Evolutionary conservation across 1,140 invertebrate species (phyloP), one percentile per base, ranked within the genome.

Genomic region (Planococcus citri): DNA sequence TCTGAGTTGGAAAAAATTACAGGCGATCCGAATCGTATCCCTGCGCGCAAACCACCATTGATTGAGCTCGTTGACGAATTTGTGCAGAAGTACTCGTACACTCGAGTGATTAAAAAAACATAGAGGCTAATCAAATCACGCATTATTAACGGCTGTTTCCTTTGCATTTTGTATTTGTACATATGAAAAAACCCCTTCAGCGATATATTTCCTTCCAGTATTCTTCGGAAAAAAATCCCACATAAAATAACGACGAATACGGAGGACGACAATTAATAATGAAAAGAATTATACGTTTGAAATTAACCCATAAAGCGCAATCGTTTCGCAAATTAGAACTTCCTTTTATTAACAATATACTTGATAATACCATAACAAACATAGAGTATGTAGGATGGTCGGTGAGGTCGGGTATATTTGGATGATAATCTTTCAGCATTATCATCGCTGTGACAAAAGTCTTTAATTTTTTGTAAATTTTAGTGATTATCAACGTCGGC

Each of bases 291-390:
- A 51, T 51, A 51, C 41, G 41, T 51, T 51, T 51, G 41, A 51
- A 51, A 51, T 51, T 51, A 51, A 51, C 41, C 41, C 41, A 51
- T 51, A 51, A 51, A 51, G 41, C 41, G 41, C 41, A 51, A 51
- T 51, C 41, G 41, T 51, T 51, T 51, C 41, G 41, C 41, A 51
- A 51, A 51, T 51, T 51, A 51, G 41, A 51, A 51, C 41, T 51
- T 51, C 41, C 41, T 51, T 51, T 51, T 51, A 51, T 51, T 51
- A 51, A 51, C 41, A 51, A 51, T 51, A 51, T 51, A 51, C 41
- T 51, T 51, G 2, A 51, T 51, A 51, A 51, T 51, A 51, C 41
- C 17, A 51, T 20, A 51, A 51, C 41, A 51, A 51, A 51, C 41
- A 33, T 12, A 9, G 17, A 51, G 41, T 51, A 51, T 51, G 41